Base-by-base conservation (phyloP, 2,888 invertebrate genomes). In the Drosophila conformis region DNA sequence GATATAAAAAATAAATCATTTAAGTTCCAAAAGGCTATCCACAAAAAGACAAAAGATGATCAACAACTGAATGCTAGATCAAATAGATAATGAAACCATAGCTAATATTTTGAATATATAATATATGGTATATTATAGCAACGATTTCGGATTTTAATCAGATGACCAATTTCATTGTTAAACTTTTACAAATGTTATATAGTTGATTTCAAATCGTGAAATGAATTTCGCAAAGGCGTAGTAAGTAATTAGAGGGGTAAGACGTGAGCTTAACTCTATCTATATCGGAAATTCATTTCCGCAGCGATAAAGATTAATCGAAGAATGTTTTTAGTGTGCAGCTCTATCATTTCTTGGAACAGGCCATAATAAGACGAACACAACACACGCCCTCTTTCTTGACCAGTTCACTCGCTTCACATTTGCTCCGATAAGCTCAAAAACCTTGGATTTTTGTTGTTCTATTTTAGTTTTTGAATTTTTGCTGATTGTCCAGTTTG, bases 311-410 rank as follows among this genome's bases (percentile, higher is more conserved):
- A 25, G 33, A 56, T 27, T 29, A 49, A 31, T 25, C 48, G 40
- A 31, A 40, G 18, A 38, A 4, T 18, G 18, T 54, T 36, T 15
- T 25, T 38, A 40, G 18, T 4, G 21, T 8, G 35, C 6, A 1
- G 21, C 36, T 73, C 33, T 78, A 60, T 27, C 54, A 35, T 7
- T 74, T 69, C 75, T 49, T 10, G 13, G 82, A 84, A 87, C 46
- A 76, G 56, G 40, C 58, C 56, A 66, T 58, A 74, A 59, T 31
- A 27, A 49, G 11, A 3, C 49, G 7, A 36, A 56, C 62, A 56
- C 29, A 15, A 64, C 57, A 84, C 83, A 87, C 88, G 69, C 83
- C 88, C 81, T 70, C 83, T 82, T 83, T 85, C 83, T 73, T 85
- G 86, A 75, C 83, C 83, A 82, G 54, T 40, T 69, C 36, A 60